These are phyloP conservation scores for Mobula birostris DNA, from an alignment of 2,113 vertebrate species.

Conservation along the genomic window DNA sequence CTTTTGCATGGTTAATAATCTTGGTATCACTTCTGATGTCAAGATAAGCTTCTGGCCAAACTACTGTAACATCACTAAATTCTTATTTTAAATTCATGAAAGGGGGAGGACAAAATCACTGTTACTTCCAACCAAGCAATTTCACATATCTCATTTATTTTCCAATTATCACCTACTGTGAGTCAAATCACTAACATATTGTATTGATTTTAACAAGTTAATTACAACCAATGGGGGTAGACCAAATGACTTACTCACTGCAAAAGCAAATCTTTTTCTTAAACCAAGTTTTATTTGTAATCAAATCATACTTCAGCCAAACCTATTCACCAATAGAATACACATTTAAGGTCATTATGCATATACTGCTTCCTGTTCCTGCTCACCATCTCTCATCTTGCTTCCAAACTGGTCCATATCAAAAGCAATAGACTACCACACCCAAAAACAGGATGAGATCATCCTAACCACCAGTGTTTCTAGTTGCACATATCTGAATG, in stretches of 20 bases:
- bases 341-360: not conserved
- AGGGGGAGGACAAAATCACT: no score
- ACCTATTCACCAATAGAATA: not conserved
- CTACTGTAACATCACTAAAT: no score
- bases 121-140: no score
- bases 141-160: no score
- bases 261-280: not conserved
- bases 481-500: not conserved
- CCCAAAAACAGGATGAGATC: conserved; percentile 4
- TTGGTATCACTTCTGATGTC: no score
- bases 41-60: no score
- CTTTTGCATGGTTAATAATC: no score
- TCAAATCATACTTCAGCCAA: not conserved
- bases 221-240: no score
- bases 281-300: not conserved
- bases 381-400: not conserved
- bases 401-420: not conserved
- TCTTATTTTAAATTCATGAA: no score
- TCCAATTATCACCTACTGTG: not conserved
- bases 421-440: not conserved
- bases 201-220: no score
- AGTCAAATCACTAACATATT: not conserved
- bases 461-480: not conserved
- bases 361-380: not conserved
- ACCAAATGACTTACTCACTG: not conserved